Evolutionary conservation across 2,888 invertebrate species (phyloP).

Genomic region (Stenolophus ochropezus): DNA sequence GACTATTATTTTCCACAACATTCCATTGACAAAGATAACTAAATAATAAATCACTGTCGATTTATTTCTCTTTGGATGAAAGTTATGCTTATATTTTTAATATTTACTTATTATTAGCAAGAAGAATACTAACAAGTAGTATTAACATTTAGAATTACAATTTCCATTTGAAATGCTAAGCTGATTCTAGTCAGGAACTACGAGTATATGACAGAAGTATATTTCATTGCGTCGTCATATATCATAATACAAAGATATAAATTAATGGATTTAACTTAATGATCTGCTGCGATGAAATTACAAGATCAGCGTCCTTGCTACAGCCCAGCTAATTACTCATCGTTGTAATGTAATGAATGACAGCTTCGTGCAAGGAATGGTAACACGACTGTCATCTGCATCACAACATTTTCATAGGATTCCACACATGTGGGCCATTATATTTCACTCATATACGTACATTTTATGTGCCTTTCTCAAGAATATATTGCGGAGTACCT

Average conservation of each 20-base stretch:
- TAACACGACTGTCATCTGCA: neutral
- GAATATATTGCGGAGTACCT: too few relatives aligned
- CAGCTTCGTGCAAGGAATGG: neutral
- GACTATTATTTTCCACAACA: too few relatives aligned
- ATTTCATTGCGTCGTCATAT: neutral
- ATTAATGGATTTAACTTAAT: slow-evolving; percentile 11
- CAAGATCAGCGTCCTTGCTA: neutral
- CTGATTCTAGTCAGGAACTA: too few relatives aligned
- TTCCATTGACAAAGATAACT: too few relatives aligned
- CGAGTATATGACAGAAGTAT: neutral
- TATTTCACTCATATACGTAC: neutral
- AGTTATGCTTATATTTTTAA: too few relatives aligned
- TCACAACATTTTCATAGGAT: neutral
- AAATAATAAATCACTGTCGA: too few relatives aligned
- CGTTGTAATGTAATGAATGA: neutral
- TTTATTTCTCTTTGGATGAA: too few relatives aligned
- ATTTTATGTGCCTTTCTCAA: neutral
- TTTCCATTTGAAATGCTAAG: neutral
- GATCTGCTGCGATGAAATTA: neutral
- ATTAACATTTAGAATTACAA: neutral
- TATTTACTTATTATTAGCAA: too few relatives aligned
- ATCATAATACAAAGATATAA: slow-evolving; percentile 5
- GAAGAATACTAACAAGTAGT: too few relatives aligned
- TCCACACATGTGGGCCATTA: neutral
- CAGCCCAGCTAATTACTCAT: slow-evolving; percentile 1